Percentiles rank a stretch among this genome's conserved stretches.
These are phyloP conservation scores for Oscheius sp. DNA, from an alignment of 2,888 invertebrate genomes.

Conservation along the genomic window DNA sequence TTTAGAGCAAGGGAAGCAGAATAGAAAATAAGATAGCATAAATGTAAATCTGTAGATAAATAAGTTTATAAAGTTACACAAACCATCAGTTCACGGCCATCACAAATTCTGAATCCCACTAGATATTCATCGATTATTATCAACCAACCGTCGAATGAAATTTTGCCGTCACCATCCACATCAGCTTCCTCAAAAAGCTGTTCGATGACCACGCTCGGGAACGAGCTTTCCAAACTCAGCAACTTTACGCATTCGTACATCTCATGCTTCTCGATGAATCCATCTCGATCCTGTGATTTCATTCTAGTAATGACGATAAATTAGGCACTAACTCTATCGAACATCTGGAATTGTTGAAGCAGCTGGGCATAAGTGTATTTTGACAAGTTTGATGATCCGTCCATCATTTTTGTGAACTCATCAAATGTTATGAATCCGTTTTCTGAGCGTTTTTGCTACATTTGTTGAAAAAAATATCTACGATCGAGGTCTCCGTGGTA, in stretches of 20 bases:
- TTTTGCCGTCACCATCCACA: slow-evolving; percentile 71
- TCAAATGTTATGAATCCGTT: slow-evolving; percentile 72
- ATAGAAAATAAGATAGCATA: neutral
- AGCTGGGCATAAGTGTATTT: slow-evolving; percentile 64
- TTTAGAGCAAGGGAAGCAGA: neutral
- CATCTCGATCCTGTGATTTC: slow-evolving; percentile 68
- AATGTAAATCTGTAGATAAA: neutral
- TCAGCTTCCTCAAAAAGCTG: slow-evolving; percentile 71
- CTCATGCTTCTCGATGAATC: slow-evolving; percentile 69
- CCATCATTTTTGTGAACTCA: slow-evolving; percentile 70
- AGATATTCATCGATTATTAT: neutral
- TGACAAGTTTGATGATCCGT: slow-evolving; percentile 48
- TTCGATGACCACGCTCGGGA: slow-evolving; percentile 67
- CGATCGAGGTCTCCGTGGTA: slow-evolving; percentile 71
- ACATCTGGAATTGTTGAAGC: slow-evolving; percentile 69
- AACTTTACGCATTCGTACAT: slow-evolving; percentile 69
- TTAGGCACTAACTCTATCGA: slow-evolving; percentile 61
- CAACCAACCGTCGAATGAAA: slow-evolving; percentile 68
- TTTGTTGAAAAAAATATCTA: slow-evolving; percentile 38
- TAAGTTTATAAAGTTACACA: neutral
- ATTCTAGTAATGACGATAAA: slow-evolving; percentile 8
- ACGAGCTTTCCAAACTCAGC: slow-evolving; percentile 63
- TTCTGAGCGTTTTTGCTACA: slow-evolving; percentile 49
- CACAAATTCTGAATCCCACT: slow-evolving; percentile 63
- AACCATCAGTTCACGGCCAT: slow-evolving; percentile 67